A percentile compares a stretch with the other conserved stretches of the same genome.
These are phyloP conservation scores for Furnarius figulus DNA, from an alignment of 2,113 vertebrate species.

Conservation along the genomic window DNA sequence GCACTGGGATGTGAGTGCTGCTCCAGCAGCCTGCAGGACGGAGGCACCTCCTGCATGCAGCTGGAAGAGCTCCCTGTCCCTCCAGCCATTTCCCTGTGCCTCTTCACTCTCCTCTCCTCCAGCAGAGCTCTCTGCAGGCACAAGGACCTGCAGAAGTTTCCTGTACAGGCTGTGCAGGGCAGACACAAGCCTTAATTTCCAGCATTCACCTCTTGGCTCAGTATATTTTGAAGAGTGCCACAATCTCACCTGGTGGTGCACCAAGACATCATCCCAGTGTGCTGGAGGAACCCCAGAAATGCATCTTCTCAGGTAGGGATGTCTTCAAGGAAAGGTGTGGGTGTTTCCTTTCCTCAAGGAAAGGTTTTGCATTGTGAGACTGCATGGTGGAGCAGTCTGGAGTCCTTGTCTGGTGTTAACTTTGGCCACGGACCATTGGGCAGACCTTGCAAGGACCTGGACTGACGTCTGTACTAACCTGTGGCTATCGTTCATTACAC, in stretches of 20 bases:
- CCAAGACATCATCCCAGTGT: fast-evolving
- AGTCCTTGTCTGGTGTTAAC: background rate
- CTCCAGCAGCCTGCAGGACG: background rate
- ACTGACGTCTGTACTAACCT: background rate
- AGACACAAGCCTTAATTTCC: background rate
- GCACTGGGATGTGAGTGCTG: background rate
- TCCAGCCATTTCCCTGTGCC: background rate
- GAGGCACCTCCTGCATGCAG: background rate
- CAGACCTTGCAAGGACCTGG: background rate
- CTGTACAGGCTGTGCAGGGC: background rate
- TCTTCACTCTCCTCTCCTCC: background rate
- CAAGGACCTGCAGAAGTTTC: background rate
- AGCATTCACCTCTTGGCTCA: background rate
- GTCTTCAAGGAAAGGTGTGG: background rate
- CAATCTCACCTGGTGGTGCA: fast-evolving
- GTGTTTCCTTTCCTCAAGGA: no score
- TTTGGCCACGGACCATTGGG: background rate
- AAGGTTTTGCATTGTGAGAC: background rate
- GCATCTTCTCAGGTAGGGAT: background rate
- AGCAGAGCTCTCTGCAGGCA: background rate
- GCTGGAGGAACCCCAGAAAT: background rate
- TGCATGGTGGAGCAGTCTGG: background rate
- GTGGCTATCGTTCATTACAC: slow-evolving; percentile 14
- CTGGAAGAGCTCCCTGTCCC: background rate
- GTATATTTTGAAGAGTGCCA: background rate